Evolutionary conservation across 1,140 invertebrate genomes (phyloP), one percentile per base, ranked within the genome.

Genomic region (Tetranychus cinnabarinus): DNA sequence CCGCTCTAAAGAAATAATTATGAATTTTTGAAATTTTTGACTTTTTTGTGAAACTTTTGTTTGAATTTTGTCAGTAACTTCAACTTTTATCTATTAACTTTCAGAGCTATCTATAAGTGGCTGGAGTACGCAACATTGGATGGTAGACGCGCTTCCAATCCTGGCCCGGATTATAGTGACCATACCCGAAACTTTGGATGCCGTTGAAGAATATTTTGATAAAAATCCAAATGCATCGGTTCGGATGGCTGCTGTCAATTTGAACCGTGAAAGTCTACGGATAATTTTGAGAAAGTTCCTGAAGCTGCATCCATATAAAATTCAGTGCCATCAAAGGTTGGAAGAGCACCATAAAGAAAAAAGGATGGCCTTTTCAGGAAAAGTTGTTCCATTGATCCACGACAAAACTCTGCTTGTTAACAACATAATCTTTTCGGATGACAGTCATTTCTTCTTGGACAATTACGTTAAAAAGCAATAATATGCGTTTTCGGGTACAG

Each of bases 381-480:
- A n/a, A 46, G 7, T 62, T 1, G 0, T n/a, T 10, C 10, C 8
- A 23, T 23, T 48, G 15, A 50, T 60, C 36, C 47, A 64, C n/a
- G 13, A 12, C 8, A 13, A 58, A 10, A 42, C 33, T 5, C 6
- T 59, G 7, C 4, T 54, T 54, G 56, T 62, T 56, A 35, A 23
- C n/a, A n/a, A 47, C 8, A n/a, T 47, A 10, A 12, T 47, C n/a
- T 58, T 59, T 59, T 10, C 12, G 5, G 37, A 59, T 31, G 59
- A 58, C 10, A 42, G 54, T 35, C 7, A 13, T 4, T 64, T 63
- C 55, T 36, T 48, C 48, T 42, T 62, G 23, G 34, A 50, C 39
- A 58, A 58, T 13, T 34, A 37, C 10, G 65, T 67, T 10, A 66
- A 65, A 48, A 61, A 58, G 47, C 65, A 65, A 36, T 65, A 67